Evolutionary conservation across 2,797 vertebrate genomes (phyloP).

Genomic region (Emys orbicularis): DNA sequence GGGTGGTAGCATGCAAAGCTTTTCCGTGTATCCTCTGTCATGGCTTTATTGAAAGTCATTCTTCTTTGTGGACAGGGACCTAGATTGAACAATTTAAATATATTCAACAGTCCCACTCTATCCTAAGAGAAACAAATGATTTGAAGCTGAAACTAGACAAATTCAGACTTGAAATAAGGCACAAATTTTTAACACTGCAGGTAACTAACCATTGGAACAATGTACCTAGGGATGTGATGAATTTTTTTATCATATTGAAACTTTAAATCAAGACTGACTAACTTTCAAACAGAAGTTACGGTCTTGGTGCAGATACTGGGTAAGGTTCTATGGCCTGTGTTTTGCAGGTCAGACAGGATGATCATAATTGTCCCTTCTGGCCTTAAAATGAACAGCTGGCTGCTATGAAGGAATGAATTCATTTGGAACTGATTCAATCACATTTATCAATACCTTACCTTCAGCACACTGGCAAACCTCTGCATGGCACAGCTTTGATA

Average conservation of each 20-base stretch:
- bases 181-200: neutral
- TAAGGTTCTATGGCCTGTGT: neutral
- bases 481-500: conserved; percentile 74
- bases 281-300: neutral
- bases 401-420: neutral
- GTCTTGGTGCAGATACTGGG: fast-evolving
- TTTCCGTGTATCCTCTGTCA: conserved; percentile 15
- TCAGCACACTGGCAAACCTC: conserved; percentile 80
- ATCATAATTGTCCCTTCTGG: neutral
- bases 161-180: neutral
- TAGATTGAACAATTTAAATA: conserved; percentile 43
- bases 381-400: neutral
- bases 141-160: neutral
- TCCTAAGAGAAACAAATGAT: neutral
- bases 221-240: neutral
- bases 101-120: neutral
- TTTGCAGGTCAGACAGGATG: neutral
- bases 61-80: conserved; percentile 76
- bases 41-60: conserved; percentile 68
- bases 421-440: neutral
- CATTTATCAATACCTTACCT: conserved; percentile 57
- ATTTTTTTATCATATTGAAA: neutral
- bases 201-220: conserved; percentile 8
- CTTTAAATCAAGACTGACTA: neutral
- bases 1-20: conserved; percentile 72